These are phyloP conservation scores for Aplysia californica DNA, from an alignment of 1,140 invertebrate genomes.

Conservation along the genomic window DNA sequence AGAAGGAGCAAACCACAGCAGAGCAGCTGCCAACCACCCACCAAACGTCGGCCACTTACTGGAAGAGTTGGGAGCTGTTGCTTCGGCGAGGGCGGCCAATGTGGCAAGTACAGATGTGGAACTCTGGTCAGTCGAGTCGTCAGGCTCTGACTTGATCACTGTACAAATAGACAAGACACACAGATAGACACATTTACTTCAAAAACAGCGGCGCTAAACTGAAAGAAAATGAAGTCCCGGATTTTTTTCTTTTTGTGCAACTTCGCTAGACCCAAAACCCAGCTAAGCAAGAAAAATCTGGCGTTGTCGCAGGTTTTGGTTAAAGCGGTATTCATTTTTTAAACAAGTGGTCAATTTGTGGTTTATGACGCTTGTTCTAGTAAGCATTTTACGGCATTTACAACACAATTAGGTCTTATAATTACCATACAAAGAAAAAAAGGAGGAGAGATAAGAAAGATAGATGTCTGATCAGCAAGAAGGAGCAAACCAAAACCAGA, in stretches of 20 bases:
- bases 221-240: background rate
- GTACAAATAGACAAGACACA: background rate
- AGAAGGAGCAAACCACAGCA: no score
- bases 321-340: no score
- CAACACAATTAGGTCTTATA: no score
- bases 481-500: no score
- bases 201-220: background rate
- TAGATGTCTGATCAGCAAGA: no score
- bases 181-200: background rate
- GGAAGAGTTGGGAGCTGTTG: constrained; percentile 55
- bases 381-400: no score
- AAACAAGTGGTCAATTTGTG: no score
- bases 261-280: background rate
- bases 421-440: background rate
- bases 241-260: background rate
- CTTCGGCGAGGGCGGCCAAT: constrained; percentile 67
- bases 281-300: background rate
- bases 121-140: constrained; percentile 47
- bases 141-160: constrained; percentile 26
- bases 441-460: no score
- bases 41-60: constrained; percentile 30
- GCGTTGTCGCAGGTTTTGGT: background rate
- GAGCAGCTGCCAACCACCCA: no score
- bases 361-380: no score
- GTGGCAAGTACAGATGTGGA: constrained; percentile 67